A percentile compares a stretch with the other conserved stretches of the same genome.
Evolutionary conservation across 2,888 invertebrate species (phyloP).

Genomic region (Cerastis rubricosa): DNA sequence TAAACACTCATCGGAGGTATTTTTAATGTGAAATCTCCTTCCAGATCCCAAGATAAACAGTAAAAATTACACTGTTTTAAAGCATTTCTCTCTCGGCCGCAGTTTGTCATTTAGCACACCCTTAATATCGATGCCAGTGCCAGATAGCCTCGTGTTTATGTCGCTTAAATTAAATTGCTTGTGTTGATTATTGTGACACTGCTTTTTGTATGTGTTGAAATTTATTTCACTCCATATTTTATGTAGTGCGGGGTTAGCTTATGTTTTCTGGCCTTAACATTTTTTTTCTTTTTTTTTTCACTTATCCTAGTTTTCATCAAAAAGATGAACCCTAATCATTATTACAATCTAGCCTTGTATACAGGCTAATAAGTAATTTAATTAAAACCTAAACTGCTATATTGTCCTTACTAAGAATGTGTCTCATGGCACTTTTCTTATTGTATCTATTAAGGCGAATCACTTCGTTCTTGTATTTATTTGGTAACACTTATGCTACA

Average conservation of each 20-base stretch:
- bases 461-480: no score
- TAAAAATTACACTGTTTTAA: conserved; percentile 86
- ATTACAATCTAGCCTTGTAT: no score
- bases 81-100: conserved; percentile 85
- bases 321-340: no score
- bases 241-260: conserved; percentile 65
- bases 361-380: no score
- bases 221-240: conserved; percentile 80
- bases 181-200: conserved; percentile 87
- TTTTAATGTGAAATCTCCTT: conserved; percentile 82
- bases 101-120: conserved; percentile 89
- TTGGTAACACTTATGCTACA: no score
- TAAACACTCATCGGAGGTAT: conserved; percentile 81
- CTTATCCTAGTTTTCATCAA: no score
- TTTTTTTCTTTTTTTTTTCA: no score
- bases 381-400: no score
- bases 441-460: no score
- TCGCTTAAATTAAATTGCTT: conserved; percentile 89
- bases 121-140: conserved; percentile 88
- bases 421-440: no score
- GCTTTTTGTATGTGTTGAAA: conserved; percentile 84
- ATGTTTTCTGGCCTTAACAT: conserved; percentile 50
- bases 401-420: no score
- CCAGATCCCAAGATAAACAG: conserved; percentile 84
- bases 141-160: conserved; percentile 88